Conservation (phyloP, 1,140 invertebrate genomes). For the Lepidostoma basale region DNA sequence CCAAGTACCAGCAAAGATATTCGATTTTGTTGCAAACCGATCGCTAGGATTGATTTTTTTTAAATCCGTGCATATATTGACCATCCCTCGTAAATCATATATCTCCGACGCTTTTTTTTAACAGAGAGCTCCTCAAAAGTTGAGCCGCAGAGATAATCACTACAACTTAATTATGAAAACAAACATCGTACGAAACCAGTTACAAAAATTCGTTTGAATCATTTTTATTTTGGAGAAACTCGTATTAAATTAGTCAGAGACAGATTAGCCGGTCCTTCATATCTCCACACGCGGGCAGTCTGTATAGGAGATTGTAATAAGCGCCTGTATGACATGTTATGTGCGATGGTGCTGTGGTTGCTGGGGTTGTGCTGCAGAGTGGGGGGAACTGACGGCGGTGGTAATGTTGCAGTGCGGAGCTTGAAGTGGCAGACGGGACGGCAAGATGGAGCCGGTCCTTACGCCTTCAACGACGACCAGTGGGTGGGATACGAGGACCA, state of each 20-base stretch:
- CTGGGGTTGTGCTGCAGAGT: neutral
- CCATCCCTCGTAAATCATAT: too few relatives aligned
- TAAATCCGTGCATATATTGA: too few relatives aligned
- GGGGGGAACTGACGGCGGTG: neutral
- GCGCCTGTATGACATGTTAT: neutral
- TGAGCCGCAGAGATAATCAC: too few relatives aligned
- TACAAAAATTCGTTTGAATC: conserved; percentile 4
- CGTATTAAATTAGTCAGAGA: too few relatives aligned
- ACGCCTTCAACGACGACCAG: conserved; percentile 77
- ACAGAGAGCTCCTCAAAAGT: too few relatives aligned
- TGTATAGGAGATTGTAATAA: neutral
- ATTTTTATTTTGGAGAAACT: conserved; percentile 22
- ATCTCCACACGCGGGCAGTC: too few relatives aligned
- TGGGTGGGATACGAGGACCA: conserved; percentile 92
- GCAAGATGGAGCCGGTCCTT: conserved; percentile 71
- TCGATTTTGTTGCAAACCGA: too few relatives aligned
- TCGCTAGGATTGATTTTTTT: too few relatives aligned
- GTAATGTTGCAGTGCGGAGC: conserved; percentile 57
- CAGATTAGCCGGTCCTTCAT: too few relatives aligned
- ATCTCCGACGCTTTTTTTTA: too few relatives aligned
- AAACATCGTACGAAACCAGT: conserved; percentile 14
- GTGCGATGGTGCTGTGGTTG: neutral
- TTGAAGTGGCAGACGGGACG: conserved; percentile 65
- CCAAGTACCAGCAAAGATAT: too few relatives aligned
- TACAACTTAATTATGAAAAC: conserved; percentile 7